Evolutionary conservation across 30 jellyfish, hydroid and myxozoan genomes (phyloP), one percentile per base, ranked within the genome.

Genomic region (Rhopilema esculentum): DNA sequence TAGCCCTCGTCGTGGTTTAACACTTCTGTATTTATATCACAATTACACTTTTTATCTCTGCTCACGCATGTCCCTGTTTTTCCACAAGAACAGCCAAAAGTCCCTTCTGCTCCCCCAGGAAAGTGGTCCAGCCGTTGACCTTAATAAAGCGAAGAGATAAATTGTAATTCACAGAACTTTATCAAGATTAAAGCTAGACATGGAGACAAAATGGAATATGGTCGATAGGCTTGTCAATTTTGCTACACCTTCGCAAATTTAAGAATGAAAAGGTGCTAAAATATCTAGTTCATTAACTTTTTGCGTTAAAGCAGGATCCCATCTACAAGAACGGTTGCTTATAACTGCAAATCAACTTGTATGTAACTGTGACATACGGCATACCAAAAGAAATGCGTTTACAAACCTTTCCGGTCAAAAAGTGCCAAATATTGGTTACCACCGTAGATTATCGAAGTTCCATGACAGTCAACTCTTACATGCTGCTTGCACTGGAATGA

Each of bases 1-100:
- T 87, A 67, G 0, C 96, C 96, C 24, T 87, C 96, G 57, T 40
- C 57, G 12, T 2, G 12, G 57, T 6, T 40, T 40, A 40, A 40
- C 9, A 6, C 12, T 12, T 2, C 57, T 2, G 57, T 2, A 12
- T 40, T 40, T 40, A 12, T 2, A 40, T 40, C 57, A 12, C 57
- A 40, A 12, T 40, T 40, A 12, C 57, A 40, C 12, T 40, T 40
- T 2, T 40, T 2, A 12, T 6, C 57, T 2, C 9, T 40, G 57
- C 12, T 40, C 57, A 40, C 57, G 12, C 57, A 40, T 6, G 57
- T 40, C 12, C 57, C 57, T 6, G 57, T 40, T 40, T 40, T 40
- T 40, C 57, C 57, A 40, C 57, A 40, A 12, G 9, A 2, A 40
- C 57, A 40, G 12, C 57, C 12, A 2, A 2, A 12, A 40, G 57